Base-by-base conservation (phyloP, 2,888 invertebrate genomes). In the Neria commutata region DNA sequence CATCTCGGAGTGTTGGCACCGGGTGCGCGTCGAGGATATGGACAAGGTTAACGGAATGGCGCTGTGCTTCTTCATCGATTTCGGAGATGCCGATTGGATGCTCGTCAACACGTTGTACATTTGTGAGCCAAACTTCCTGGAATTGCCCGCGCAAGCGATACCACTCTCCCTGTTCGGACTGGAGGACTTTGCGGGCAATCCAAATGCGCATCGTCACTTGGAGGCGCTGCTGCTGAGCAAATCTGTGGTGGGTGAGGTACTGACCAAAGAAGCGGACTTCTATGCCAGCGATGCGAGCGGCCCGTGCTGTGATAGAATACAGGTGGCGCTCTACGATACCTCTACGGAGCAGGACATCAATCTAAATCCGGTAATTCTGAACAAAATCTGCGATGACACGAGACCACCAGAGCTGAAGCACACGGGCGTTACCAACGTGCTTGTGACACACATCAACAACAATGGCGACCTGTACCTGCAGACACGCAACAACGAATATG, bases 31-130 rank as follows among this genome's bases (percentile, higher is more conserved):
- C 1, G 80, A 85, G 46, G 74, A 81, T 24, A 58, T 79, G n/a
- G 81, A 85, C 25, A 83, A 83, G 21, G 80, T 83, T 1, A 80
- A 81, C 25, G 85, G 83, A 1, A 71, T 69, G 3, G 79, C 78
- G 21, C 76, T 83, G 10, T 89, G 89, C 54, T 89, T 89, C 67
- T 87, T 91, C 62, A 88, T 92, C 10, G 93, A 93, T 78, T 87
- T 86, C 65, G 92, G 92, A 0, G 91, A 90, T 66, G 88, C 87
- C 62, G 88, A 87, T 48, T 76, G 79, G 16, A 84, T 89, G 23
- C 68, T 81, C 3, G 79, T 85, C 11, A 76, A 83, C 24, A 83
- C 85, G 60, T 83, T 93, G 24, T 87, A 85, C 67, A 83, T 85
- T 24, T 83, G 90, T 51, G 86, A 87, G 60, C 83, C 86, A 1